phyloP scores from a whole-genome alignment of 2,113 vertebrate species.

The Atlantisia rogersi region DNA sequence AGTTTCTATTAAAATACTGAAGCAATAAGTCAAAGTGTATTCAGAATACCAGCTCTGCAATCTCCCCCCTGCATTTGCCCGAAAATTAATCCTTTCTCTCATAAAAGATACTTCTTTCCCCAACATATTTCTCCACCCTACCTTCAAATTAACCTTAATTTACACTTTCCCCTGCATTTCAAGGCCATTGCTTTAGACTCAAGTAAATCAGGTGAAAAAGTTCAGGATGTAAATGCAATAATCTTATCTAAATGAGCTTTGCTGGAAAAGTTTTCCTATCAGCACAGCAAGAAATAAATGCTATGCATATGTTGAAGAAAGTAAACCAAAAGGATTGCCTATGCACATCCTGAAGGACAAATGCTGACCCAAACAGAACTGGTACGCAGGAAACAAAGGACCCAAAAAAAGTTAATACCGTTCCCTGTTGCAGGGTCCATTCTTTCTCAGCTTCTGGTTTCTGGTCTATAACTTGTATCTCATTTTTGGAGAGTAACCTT shows the following conservation, averaged over 20 bases:
- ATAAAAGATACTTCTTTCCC: not conserved
- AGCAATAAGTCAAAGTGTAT: not conserved
- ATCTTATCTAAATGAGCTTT: not conserved
- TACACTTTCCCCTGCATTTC: not conserved
- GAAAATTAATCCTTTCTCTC: not conserved
- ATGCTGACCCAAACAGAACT: not conserved
- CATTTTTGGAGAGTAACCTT: not conserved
- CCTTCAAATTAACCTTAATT: not conserved
- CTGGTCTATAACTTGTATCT: not conserved
- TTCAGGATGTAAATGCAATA: not conserved
- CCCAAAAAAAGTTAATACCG: not conserved
- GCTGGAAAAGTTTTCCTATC: not conserved
- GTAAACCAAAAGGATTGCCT: not conserved
- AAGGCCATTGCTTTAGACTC: not conserved
- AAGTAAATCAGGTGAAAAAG: not conserved
- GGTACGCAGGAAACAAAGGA: not conserved
- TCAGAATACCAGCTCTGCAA: not conserved
- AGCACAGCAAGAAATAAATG: not conserved
- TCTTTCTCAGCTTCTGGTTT: not conserved
- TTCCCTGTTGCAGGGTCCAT: accelerated
- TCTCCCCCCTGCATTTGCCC: not conserved
- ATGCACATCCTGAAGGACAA: not conserved
- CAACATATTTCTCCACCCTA: not conserved
- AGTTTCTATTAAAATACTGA: conserved; percentile 18
- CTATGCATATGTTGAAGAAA: not conserved